Conservation (phyloP, 2,113 vertebrate species). For the Trachemys scripta region DNA sequence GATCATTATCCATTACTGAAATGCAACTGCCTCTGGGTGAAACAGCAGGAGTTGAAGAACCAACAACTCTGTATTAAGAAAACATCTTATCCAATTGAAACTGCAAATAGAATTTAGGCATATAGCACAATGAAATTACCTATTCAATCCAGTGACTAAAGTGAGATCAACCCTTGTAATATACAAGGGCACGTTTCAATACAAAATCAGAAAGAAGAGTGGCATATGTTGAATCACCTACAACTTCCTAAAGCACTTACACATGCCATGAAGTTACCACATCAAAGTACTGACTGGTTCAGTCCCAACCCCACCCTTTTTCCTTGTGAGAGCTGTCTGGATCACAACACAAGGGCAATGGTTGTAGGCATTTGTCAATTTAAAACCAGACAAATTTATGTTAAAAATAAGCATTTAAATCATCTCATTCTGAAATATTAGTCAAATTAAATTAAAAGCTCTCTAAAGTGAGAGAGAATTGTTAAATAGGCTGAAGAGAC, state of each 20-base stretch:
- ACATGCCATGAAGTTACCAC: neutral
- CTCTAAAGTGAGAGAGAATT: neutral
- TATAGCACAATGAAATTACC: neutral
- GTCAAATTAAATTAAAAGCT: neutral
- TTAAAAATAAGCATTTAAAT: neutral
- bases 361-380: neutral
- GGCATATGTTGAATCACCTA: neutral
- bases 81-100: neutral
- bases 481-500: neutral
- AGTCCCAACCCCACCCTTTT: no score
- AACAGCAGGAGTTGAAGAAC: neutral
- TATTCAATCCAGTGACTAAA: neutral
- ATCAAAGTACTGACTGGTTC: neutral
- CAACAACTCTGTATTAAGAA: neutral
- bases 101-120: neutral
- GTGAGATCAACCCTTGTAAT: neutral
- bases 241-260: neutral
- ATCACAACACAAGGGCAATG: neutral
- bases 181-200: neutral
- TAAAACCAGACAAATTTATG: neutral
- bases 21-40: neutral
- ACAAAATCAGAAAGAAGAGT: neutral
- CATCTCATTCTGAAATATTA: neutral
- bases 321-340: no score
- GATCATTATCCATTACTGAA: neutral